phyloP scores from a whole-genome alignment of 1,140 invertebrate genomes.

The Platyscapa corneri region DNA sequence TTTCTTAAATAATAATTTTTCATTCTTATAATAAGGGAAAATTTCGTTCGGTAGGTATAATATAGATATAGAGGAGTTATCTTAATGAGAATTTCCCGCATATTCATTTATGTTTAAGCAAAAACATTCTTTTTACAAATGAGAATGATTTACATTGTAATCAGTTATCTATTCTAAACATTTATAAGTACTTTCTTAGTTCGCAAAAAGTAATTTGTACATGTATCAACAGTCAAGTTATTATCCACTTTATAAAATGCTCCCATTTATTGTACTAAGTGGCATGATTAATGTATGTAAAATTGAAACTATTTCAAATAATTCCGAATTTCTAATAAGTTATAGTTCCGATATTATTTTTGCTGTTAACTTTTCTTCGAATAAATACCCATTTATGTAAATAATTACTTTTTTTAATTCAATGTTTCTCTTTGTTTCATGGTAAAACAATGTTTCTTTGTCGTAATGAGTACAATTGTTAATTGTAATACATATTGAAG shows the following conservation, averaged over 20 bases:
- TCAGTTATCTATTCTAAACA: not conserved
- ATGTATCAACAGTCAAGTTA: not conserved
- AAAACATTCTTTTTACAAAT: not conserved
- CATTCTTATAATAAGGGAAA: not conserved
- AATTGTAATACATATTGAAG: too few species aligned
- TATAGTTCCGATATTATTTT: not conserved
- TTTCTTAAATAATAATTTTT: conserved; percentile 1
- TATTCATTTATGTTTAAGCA: not conserved
- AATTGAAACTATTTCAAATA: not conserved
- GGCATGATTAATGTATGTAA: not conserved
- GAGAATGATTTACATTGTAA: not conserved
- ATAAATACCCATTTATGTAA: too few species aligned
- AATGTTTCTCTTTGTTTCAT: too few species aligned
- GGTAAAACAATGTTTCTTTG: too few species aligned
- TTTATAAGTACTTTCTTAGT: not conserved
- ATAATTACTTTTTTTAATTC: too few species aligned
- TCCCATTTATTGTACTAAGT: not conserved
- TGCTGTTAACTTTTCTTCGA: too few species aligned
- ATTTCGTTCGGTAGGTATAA: not conserved
- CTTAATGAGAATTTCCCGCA: not conserved
- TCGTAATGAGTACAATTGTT: too few species aligned
- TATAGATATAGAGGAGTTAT: not conserved
- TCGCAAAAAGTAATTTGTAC: not conserved
- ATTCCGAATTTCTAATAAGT: not conserved
- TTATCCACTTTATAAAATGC: not conserved